Base-by-base conservation (phyloP, 2,888 invertebrate genomes). In the Phortica okadai region DNA sequence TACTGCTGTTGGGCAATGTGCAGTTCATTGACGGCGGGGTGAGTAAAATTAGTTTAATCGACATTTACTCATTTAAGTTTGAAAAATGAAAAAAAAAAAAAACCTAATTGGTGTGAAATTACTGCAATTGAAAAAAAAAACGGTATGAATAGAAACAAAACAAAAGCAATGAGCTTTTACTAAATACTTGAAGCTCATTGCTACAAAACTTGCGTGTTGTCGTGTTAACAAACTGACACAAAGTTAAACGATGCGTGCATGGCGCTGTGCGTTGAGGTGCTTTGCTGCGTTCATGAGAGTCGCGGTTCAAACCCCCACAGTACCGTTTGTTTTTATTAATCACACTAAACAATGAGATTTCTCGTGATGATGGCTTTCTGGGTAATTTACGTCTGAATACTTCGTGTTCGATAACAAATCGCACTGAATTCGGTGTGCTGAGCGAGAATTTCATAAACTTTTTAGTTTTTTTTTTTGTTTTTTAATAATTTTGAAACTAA, bases 1-100 rank as follows among this genome's bases (percentile, higher is more conserved):
- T 98, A 75, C 92, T 98, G 82, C 93, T 98, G 78, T 93, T 98
- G 78, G 98, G 98, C 77, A 98, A 98, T 92, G 96, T 98, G 82
- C 95, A 95, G 90, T 98, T 98, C 91, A 93, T 95, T 73, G 97
- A 97, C 90, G 95, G 95, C 2, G 94, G 94, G 87, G 92, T 92
- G 78, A 90, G 88, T 84, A 54, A 4, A 8, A 10, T 6, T 11
- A 42, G 59, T 45, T 45, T 1, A 50, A 50, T 2, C 3, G 33
- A 33, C 3, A 2, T 33, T 33, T 33, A 2, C 4, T 33, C 4
- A 4, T 5, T 33, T 4, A 33, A 33, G 33, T 33, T 5, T 33
- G 33, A 33, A 33, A 33, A 33, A 33, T 33, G 45, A 25, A 11
- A 67, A 14, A 41, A 14, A 41, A n/a, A 14, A 14, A 42, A 67